A percentile compares a stretch with the other conserved stretches of the same genome.
Evolutionary conservation across 2,888 invertebrate species (phyloP).

Genomic region (Pegoplata infirma): DNA sequence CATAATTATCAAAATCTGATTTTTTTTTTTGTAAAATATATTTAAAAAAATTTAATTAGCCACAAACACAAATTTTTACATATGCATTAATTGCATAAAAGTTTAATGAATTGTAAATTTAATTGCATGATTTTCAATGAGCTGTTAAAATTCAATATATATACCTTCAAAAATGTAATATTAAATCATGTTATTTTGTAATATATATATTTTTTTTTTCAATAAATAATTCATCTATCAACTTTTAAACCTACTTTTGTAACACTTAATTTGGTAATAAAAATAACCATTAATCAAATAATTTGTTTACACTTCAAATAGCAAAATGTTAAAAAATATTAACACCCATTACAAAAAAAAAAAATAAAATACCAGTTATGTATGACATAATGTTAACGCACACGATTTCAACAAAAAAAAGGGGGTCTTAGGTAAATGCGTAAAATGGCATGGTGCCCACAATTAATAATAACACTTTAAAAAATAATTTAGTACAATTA

Average conservation of each 20-base stretch:
- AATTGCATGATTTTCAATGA: no score
- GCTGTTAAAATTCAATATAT: no score
- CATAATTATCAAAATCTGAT: no score
- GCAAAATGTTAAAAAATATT: constrained; percentile 19
- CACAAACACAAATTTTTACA: no score
- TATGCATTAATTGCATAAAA: no score
- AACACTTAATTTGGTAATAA: not conserved
- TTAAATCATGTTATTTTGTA: no score
- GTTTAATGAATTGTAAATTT: no score
- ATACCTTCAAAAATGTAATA: no score
- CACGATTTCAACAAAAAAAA: not conserved
- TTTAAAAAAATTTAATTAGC: no score
- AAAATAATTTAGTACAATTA: not conserved
- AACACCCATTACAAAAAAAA: constrained; percentile 20
- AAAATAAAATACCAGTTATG: not conserved
- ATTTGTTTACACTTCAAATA: constrained; percentile 46
- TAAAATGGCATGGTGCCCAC: not conserved
- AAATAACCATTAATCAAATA: constrained; percentile 32
- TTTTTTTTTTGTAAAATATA: no score
- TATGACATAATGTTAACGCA: constrained; percentile 23
- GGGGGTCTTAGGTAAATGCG: not conserved
- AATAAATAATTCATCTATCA: no score
- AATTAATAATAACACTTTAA: not conserved
- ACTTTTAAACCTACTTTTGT: not conserved
- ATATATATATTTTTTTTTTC: no score